Percentiles rank a stretch among this genome's conserved stretches.
phyloP scores from a whole-genome alignment of 2,113 vertebrate genomes.

The Pseudorectes ferrugineus region DNA sequence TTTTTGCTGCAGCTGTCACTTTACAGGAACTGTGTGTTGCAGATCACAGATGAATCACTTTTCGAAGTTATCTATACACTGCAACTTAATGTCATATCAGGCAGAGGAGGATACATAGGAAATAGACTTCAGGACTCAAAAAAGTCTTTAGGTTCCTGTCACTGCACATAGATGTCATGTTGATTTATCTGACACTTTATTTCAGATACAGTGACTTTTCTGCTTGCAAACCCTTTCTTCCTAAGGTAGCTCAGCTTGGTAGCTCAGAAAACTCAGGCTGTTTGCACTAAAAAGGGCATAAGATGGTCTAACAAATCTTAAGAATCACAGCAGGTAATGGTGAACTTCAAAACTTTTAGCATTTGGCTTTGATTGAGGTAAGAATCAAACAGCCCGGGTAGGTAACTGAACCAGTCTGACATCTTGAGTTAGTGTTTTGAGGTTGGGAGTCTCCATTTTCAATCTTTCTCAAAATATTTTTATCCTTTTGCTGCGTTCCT shows the following conservation, averaged over 20 bases:
- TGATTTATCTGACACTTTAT: background rate
- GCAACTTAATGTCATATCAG: background rate
- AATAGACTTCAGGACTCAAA: background rate
- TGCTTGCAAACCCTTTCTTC: background rate
- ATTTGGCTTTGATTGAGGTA: slow-evolving; percentile 13
- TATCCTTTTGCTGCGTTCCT: background rate
- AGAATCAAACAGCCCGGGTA: background rate
- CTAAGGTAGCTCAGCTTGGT: background rate
- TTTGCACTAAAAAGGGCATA: background rate
- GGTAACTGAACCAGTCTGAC: background rate
- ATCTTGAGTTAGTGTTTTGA: background rate
- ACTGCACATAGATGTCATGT: background rate
- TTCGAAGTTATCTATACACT: background rate
- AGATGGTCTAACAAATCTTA: background rate
- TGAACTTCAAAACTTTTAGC: background rate
- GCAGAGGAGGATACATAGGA: background rate
- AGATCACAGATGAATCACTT: background rate
- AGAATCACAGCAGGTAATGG: background rate
- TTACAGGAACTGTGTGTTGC: background rate
- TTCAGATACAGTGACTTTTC: background rate
- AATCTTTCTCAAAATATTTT: background rate
- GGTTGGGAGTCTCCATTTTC: background rate
- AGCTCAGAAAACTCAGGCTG: background rate
- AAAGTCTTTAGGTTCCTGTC: background rate
- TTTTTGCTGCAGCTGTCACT: background rate